Percentiles rank a stretch among this genome's conserved stretches.
Conservation (phyloP, 2,888 invertebrate species). For the Apocheima hispidaria region DNA sequence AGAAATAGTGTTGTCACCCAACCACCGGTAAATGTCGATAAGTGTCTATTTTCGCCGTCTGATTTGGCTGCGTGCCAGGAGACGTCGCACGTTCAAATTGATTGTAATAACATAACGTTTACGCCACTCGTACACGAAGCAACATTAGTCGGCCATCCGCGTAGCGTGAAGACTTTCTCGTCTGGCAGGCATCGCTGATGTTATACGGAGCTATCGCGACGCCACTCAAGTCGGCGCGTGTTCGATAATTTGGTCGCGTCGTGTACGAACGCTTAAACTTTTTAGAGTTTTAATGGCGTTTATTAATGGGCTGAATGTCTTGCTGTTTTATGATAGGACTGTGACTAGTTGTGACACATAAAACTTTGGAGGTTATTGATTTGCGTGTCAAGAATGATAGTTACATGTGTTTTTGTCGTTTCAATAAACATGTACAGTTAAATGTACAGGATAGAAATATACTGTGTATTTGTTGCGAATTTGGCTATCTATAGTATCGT, state of each 20-base stretch:
- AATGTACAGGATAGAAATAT: not conserved
- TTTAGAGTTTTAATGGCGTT: slow-evolving; percentile 42
- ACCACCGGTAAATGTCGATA: slow-evolving; percentile 65
- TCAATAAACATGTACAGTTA: not conserved
- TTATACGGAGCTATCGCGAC: not conserved
- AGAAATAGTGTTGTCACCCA: slow-evolving; percentile 66
- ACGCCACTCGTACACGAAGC: not conserved
- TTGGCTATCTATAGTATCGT: no score
- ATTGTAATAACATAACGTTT: slow-evolving; percentile 42
- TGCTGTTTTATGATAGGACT: slow-evolving; percentile 16
- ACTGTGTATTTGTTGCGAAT: not conserved
- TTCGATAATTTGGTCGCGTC: not conserved
- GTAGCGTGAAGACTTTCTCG: not conserved
- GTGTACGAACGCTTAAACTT: slow-evolving; percentile 21
- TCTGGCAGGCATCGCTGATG: not conserved
- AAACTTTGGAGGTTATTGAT: slow-evolving; percentile 17
- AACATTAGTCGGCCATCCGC: not conserved
- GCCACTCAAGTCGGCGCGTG: not conserved
- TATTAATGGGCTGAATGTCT: slow-evolving; percentile 26
- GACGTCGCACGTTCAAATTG: slow-evolving; percentile 38
- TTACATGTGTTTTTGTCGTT: slow-evolving; percentile 1
- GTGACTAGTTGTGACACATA: slow-evolving; percentile 15
- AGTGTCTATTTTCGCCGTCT: slow-evolving; percentile 61
- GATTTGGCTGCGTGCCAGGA: slow-evolving; percentile 60
- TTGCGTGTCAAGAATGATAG: slow-evolving; percentile 11